These are phyloP conservation scores for Protobothrops mucrosquamatus DNA, from an alignment of 2,113 vertebrate species.

Conservation along the genomic window DNA sequence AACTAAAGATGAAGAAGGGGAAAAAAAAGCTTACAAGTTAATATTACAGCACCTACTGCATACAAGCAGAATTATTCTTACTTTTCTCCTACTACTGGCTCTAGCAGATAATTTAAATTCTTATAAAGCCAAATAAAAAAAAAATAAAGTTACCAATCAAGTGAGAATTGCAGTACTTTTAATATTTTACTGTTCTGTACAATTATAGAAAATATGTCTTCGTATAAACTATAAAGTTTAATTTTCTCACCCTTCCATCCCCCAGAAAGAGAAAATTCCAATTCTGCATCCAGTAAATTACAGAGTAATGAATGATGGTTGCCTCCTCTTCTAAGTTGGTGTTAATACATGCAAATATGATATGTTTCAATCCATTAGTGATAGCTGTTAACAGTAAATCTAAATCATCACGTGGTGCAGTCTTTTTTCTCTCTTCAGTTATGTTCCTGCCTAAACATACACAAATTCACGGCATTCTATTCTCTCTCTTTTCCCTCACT, in stretches of 20 bases:
- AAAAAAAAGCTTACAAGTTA: slow-evolving; percentile 50
- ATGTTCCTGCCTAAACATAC: neutral
- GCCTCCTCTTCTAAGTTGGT: neutral
- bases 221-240: neutral
- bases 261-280: neutral
- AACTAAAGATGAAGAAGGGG: slow-evolving; percentile 72
- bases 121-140: neutral
- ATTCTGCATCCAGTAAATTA: neutral
- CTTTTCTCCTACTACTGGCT: neutral
- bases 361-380: neutral
- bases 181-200: neutral
- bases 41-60: neutral
- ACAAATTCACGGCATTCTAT: no score
- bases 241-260: neutral
- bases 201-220: neutral
- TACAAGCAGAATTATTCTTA: neutral
- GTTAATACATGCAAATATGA: neutral
- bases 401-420: neutral
- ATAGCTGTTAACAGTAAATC: neutral
- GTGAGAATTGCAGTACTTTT: neutral
- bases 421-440: neutral
- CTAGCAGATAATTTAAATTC: neutral
- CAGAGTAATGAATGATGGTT: neutral
- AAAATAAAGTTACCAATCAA: neutral
- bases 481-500: neutral